Base-by-base conservation (phyloP, 2,888 invertebrate species). In the Chymomyza caudatula region DNA sequence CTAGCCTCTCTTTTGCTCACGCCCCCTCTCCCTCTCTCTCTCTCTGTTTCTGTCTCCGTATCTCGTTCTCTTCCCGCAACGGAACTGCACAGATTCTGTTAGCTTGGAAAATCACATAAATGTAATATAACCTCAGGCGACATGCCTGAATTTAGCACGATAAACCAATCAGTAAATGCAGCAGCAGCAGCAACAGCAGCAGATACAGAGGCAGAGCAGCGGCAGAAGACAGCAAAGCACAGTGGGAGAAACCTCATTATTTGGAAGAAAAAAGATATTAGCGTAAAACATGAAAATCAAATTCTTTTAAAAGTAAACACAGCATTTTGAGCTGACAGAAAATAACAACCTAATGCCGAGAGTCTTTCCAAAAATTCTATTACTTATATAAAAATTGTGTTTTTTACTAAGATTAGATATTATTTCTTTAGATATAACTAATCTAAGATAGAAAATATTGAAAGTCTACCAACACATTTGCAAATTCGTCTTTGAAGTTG, bases 121-220 rank as follows among this genome's bases (percentile, higher is more conserved):
- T 65, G 77, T 74, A 76, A 82, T 76, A 77, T 71, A 72, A 81
- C 87, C 85, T 76, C 65, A 67, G 79, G 88, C 78, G 75, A 83
- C 81, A 81, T 85, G 85, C 85, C 85, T 81, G 67, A 76, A 76
- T 83, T 81, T 74, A 82, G 75, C 88, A 88, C 87, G 87, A 88
- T 79, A 80, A 86, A 76, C 76, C 79, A 87, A 87, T 87, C 87
- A 85, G 65, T 60, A 66, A 17, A 51, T 19, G 61, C 74, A 71
- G 76, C 55, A 76, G 81, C 73, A 78, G 54, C 74, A 55, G 55
- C 53, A 56, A 57, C 60, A 49, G 60, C 61, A 65, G 37, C 57
- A 29, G 17, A 19, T 19, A 53, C 25, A 53, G 11, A 22, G 52
- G 20, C 11, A 11, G 49, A 6, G 8, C 43, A 15, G 43, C 17